Base-by-base conservation (phyloP, 2,797 vertebrate genomes). In the Rhinophrynus dorsalis region DNA sequence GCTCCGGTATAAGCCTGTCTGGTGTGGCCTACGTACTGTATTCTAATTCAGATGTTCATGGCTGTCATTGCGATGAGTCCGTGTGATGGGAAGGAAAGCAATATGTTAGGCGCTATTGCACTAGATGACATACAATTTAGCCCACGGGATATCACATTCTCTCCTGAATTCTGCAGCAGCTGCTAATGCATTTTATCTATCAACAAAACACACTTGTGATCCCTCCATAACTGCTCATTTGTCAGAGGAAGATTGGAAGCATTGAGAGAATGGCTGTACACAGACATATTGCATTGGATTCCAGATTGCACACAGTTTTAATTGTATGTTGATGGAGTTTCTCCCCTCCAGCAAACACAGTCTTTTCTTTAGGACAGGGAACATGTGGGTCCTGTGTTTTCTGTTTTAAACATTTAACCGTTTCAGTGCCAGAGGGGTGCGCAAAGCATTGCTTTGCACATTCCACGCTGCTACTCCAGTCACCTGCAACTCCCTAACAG, bases 311-410 rank as follows among this genome's bases (percentile, higher is more conserved):
- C 35, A 40, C 62, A 42, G 32, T 29, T 32, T 65, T 65, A 54
- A 54, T 65, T 65, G 62, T 55, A 27, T 38, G 50, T 38, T 65
- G 59, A 48, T 62, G 50, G 55, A 54, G 50, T 55, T 40, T 65
- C 17, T 65, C 24, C 35, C 48, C 48, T 54, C 35, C 15, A 54
- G 62, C 48, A 42, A 62, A 32, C 11, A n/a, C 50, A 15, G 15
- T 17, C 2, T 30, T 54, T 54, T 27, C 17, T 32, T 30, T 4
- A 9, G 9, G 29, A n/a, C 8, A 2, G 23, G 11, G 24, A 27
- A 18, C 35, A 38, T 3, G 40, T 44, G 15, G 11, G 11, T 44
- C 40, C n/a, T 1, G 40, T 13, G 17, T 6, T 17, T 6, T 3
- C 20, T 18, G 44, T n/a, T n/a, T n/a, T n/a, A n/a, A n/a, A n/a